Evolutionary conservation across 1,140 invertebrate species (phyloP).

Genomic region (Drosophila carrolli): DNA sequence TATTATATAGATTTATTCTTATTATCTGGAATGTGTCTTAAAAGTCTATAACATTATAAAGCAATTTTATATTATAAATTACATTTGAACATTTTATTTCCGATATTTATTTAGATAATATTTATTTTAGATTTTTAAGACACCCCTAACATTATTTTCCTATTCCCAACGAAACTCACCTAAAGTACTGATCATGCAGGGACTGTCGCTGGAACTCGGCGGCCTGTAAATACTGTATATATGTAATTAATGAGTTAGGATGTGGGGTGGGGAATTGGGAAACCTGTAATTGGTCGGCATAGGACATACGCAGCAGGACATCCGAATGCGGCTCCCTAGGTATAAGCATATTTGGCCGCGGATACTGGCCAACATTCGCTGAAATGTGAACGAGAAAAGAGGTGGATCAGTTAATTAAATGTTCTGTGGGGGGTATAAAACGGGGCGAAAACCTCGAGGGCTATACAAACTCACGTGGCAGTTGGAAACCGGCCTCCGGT

Average conservation of each 20-base stretch:
- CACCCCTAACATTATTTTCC: background rate
- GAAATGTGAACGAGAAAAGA: background rate
- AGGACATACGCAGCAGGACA: slow-evolving; percentile 84
- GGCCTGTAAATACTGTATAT: slow-evolving; percentile 85
- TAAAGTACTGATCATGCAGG: slow-evolving; percentile 84
- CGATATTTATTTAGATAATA: too few species aligned
- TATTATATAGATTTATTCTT: background rate
- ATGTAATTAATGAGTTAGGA: slow-evolving; percentile 84
- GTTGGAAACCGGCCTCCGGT: slow-evolving; percentile 87
- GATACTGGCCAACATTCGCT: slow-evolving; percentile 85
- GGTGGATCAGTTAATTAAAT: slow-evolving; percentile 9
- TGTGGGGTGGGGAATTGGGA: slow-evolving; percentile 64
- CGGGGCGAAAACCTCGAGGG: slow-evolving; percentile 27
- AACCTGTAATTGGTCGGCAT: slow-evolving; percentile 85
- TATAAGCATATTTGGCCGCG: slow-evolving; percentile 85
- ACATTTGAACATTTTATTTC: too few species aligned
- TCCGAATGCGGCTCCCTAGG: slow-evolving; percentile 84
- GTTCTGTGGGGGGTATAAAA: background rate
- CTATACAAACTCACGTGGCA: slow-evolving; percentile 85
- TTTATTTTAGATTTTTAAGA: background rate
- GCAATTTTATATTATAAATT: too few species aligned
- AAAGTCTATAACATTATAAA: background rate
- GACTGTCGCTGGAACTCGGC: slow-evolving; percentile 84
- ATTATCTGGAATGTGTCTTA: background rate
- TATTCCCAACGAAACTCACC: slow-evolving; percentile 58